These are phyloP conservation scores for Chrysomela aeneicollis DNA, from an alignment of 2,888 invertebrate genomes.

Conservation along the genomic window DNA sequence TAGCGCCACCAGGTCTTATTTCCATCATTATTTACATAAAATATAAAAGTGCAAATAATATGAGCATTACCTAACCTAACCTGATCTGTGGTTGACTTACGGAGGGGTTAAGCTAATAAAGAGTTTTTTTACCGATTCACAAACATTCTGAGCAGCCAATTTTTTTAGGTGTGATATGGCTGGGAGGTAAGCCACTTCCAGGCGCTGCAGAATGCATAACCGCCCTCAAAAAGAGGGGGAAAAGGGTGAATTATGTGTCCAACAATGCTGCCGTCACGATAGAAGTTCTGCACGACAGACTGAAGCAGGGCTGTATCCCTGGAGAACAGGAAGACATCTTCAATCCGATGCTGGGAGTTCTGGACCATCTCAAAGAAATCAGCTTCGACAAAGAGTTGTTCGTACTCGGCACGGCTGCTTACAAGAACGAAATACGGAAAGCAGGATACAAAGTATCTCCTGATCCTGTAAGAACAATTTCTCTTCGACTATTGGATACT, in stretches of 20 bases:
- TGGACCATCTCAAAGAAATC: conserved; percentile 64
- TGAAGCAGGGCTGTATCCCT: conserved; percentile 38
- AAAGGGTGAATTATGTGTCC: conserved; percentile 54
- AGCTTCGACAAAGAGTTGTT: conserved; percentile 65
- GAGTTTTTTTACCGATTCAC: too few species aligned
- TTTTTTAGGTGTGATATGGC: conserved; percentile 65
- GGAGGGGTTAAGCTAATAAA: too few species aligned
- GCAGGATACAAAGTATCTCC: conserved; percentile 56
- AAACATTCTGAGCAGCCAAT: too few species aligned
- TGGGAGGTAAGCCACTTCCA: conserved; percentile 53
- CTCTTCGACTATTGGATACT: conserved; percentile 22
- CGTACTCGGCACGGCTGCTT: conserved; percentile 60
- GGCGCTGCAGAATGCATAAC: conserved; percentile 62
- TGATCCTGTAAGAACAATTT: conserved; percentile 27
- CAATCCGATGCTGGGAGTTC: conserved; percentile 64
- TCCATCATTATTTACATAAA: too few species aligned
- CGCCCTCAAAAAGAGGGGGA: conserved; percentile 62
- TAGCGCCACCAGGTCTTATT: too few species aligned
- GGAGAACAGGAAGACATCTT: conserved; percentile 60
- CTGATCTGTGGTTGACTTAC: too few species aligned
- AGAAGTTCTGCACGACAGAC: conserved; percentile 14
- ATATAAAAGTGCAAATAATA: too few species aligned
- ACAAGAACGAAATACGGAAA: conserved; percentile 57
- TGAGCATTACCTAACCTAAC: too few species aligned
- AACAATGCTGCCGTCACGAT: conserved; percentile 38